A percentile compares a stretch with the other conserved stretches of the same genome.
Conservation (phyloP, 2,113 vertebrate species). For the Callopanchax toddi region DNA sequence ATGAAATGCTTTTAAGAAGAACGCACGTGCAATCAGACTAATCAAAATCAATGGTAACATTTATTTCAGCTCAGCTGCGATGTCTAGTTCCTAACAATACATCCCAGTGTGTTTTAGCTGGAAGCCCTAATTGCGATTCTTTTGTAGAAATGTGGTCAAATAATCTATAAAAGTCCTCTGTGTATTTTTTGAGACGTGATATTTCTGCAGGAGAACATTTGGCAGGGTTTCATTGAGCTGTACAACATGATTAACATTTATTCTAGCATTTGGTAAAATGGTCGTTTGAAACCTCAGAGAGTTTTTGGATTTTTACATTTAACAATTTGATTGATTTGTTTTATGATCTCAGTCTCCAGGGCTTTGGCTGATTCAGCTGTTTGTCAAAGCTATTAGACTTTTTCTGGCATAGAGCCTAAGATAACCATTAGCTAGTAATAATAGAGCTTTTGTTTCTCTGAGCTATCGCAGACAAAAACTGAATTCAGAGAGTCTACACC, state of each 20-base stretch:
- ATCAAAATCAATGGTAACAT: conserved; percentile 21
- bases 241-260: conserved; percentile 9
- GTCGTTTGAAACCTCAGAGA: background rate
- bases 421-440: too few relatives aligned
- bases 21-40: conserved; percentile 28
- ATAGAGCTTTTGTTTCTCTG: too few relatives aligned
- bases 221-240: conserved; percentile 5
- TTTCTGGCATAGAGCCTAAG: too few relatives aligned
- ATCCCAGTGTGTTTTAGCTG: conserved; percentile 2
- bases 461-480: too few relatives aligned
- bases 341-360: background rate
- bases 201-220: background rate
- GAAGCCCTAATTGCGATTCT: background rate
- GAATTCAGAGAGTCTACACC: too few relatives aligned
- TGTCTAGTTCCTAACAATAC: background rate
- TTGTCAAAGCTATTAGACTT: too few relatives aligned
- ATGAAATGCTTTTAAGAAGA: background rate
- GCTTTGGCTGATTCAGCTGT: too few relatives aligned
- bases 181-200: conserved; percentile 4
- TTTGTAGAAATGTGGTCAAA: background rate
- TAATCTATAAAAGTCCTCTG: conserved; percentile 9
- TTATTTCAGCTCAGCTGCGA: conserved; percentile 14
- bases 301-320: too few relatives aligned
- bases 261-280: conserved; percentile 9
- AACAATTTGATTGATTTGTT: background rate